Evolutionary conservation across 2,113 vertebrate species (phyloP), one percentile per base, ranked within the genome.

Genomic region (Aldabrachelys gigantea): DNA sequence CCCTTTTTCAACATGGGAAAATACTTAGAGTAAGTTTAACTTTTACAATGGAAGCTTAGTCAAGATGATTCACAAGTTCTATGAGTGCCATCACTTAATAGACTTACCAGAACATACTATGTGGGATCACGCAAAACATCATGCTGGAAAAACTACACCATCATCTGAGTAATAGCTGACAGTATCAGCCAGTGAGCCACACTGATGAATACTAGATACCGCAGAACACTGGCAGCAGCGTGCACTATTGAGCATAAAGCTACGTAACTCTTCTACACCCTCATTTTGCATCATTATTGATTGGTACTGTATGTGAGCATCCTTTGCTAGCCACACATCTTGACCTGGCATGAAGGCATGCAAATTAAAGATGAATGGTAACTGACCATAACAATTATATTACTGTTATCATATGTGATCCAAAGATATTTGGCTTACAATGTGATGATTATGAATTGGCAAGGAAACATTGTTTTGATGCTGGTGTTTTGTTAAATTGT

Each of bases 161-260:
- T 7, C 17, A 16, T 0, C 0, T 85, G 31, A 83, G 24, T 6
- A 76, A 4, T n/a, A 65, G 41, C n/a, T 49, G 5, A 50, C 14
- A 54, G 11, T 52, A 25, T 53, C 76, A 91, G 57, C 1, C 35
- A 38, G 24, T 52, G 27, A 80, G 85, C 24, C 41, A 65, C 41
- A 31, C 17, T 41, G 65, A 16, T 62, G 62, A 91, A 47, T 88
- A 75, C 4, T 1, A 75, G 65, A 19, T 11, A 65, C 5, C 82
- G 57, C 78, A 41, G 56, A 35, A 69, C 2, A 47, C 24, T 12
- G 19, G 22, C 1, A 24, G 21, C 69, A n/a, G 83, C 83, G 88
- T 57, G 21, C 85, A 50, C 12, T 88, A 31, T 82, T 75, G 10
- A 72, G 12, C 53, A 50, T 47, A 21, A 47, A 62, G 52, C 35